Evolutionary conservation across 2,113 vertebrate genomes (phyloP), one percentile per base, ranked within the genome.

Genomic region (human): DNA sequence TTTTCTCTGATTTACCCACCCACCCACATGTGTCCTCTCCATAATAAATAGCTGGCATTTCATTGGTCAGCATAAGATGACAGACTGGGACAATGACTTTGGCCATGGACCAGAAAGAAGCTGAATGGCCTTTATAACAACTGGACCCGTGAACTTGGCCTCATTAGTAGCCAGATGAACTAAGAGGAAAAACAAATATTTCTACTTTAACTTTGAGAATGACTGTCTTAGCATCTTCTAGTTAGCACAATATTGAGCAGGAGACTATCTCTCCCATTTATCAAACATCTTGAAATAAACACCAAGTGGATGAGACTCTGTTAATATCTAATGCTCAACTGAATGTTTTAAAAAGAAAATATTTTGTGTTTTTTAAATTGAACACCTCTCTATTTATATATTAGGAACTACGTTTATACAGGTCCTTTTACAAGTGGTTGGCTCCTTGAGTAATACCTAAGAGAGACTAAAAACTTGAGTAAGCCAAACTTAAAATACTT

Each of bases 201-300:
- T 78, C 40, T 85, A 82, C 8, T 82, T 94, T 45, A 64, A 3
- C 32, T 89, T 96, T 95, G 59, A 95, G 22, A 64, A 89, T 86
- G 20, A 78, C 43, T 82, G 23, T 52, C 32, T 45, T 89, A 70
- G 3, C 55, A 57, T 91, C 6, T 96, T 93, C 17, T 91, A 10
- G 30, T 89, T 93, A 97, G 43, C n/a, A 66, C 20, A 93, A 30
- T 40, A 73, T 73, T 92, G 32, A 92, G 12, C 27, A 81, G 72
- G 22, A 96, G 2, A 1, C 8, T 89, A 0, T 93, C 17, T 82
- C 4, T 83, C 18, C 17, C 57, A 73, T 78, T 14, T 72, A 64
- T 66, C 14, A 90, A 95, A 86, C 18, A 83, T 59, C 38, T 92
- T 94, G 68, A 94, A 96, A 35, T 95, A 92, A 84, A 52, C 17